A percentile compares a stretch with the other conserved stretches of the same genome.
These are phyloP conservation scores for Tympanoctomys barrerae DNA, from an alignment of 2,797 vertebrate species.

Conservation along the genomic window DNA sequence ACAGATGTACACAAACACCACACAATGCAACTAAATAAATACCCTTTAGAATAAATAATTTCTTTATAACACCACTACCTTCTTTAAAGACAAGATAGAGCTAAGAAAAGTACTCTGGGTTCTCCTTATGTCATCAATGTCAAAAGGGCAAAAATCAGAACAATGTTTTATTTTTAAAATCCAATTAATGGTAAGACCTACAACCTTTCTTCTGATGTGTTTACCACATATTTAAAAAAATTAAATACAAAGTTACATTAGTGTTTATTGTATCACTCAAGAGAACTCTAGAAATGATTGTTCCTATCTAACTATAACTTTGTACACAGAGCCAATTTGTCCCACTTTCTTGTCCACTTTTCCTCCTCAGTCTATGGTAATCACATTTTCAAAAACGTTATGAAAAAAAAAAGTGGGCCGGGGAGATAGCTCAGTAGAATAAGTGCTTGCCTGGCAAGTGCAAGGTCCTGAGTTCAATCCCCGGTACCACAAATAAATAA, in stretches of 20 bases:
- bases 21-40: constrained; percentile 48
- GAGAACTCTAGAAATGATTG: not conserved
- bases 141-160: constrained; percentile 74
- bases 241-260: constrained; percentile 76
- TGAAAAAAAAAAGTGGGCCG: not conserved
- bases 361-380: not conserved
- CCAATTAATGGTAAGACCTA: constrained; percentile 86
- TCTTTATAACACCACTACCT: constrained; percentile 46
- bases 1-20: not conserved
- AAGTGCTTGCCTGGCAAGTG: too few relatives aligned
- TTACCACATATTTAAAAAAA: constrained; percentile 85
- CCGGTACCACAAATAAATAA: too few relatives aligned
- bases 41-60: constrained; percentile 44
- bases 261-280: not conserved
- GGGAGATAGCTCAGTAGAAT: too few relatives aligned
- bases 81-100: constrained; percentile 53
- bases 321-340: not conserved
- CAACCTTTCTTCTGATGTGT: constrained; percentile 83
- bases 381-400: not conserved
- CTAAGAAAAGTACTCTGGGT: constrained; percentile 55
- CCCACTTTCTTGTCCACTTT: not conserved
- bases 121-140: constrained; percentile 76
- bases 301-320: not conserved
- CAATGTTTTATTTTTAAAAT: constrained; percentile 82
- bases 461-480: too few relatives aligned